Conservation (phyloP, 2,797 vertebrate species). For the Thripadectes ignobilis region DNA sequence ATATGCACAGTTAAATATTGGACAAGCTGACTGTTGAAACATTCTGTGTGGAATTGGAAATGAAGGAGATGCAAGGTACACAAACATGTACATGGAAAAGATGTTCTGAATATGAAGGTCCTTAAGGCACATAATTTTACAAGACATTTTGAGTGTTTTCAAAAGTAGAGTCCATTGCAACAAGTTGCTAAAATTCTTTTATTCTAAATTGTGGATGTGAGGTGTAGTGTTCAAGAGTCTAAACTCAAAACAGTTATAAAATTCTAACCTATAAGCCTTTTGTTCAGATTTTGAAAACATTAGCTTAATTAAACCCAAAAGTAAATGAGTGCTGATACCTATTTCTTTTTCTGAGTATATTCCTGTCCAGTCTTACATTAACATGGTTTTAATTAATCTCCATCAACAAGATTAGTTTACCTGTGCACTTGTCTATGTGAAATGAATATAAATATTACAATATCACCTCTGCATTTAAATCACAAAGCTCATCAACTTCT, state of each 20-base stretch:
- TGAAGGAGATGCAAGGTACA: background rate
- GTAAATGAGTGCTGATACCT: background rate
- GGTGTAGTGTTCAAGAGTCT: background rate
- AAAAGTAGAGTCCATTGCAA: background rate
- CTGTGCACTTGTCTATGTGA: constrained; percentile 74
- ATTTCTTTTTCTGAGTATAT: background rate
- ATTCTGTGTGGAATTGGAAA: background rate
- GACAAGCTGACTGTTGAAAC: background rate
- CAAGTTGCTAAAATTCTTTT: background rate
- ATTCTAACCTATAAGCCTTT: background rate
- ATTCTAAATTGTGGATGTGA: background rate
- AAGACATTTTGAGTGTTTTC: background rate
- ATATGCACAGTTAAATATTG: background rate
- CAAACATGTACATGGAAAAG: rapidly evolving
- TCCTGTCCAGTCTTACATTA: background rate
- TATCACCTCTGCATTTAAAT: constrained; percentile 81
- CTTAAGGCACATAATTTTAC: background rate
- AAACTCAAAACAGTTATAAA: background rate
- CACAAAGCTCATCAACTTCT: constrained; percentile 81
- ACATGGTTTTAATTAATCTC: constrained; percentile 72
- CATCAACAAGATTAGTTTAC: constrained; percentile 71
- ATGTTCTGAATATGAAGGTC: background rate
- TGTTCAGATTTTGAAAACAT: background rate
- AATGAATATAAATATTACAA: constrained; percentile 76
- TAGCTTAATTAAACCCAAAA: background rate